Base-by-base conservation (phyloP, 2,888 invertebrate species). In the Xestoiulus laeticollis region DNA sequence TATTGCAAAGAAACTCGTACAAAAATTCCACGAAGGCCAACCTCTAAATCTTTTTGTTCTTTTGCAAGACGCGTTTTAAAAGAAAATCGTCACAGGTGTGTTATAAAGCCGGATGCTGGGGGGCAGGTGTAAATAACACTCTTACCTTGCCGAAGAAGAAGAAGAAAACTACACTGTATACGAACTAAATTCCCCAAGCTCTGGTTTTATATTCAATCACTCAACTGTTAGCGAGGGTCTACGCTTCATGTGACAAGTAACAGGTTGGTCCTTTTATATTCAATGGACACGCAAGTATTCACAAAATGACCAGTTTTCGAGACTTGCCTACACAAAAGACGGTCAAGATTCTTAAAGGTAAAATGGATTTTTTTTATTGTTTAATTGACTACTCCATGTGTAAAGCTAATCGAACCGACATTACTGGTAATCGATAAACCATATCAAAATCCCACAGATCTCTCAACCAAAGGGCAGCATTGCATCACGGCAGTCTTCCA, bases 141-240 rank as follows among this genome's bases (percentile, higher is more conserved):
- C 12, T 26, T 26, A 26, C 26, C 68, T 48, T 48, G 48, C 48
- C 48, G 1, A 48, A 48, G 48, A 48, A 48, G 48, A 48, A 38
- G 38, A 38, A 38, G 48, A 48, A 48, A 48, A 14, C n/a, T n/a
- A n/a, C n/a, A n/a, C n/a, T n/a, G n/a, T n/a, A n/a, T 19, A 48
- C 19, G 48, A 48, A 48, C 48, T n/a, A 38, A 38, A 38, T 38
- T 38, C 38, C n/a, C n/a, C 38, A 19, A 16, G 68, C 26, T 68
- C 26, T 68, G 68, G 12, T 68, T 68, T 68, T 68, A 68, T 68
- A 68, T 68, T 68, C 68, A 26, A 68, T 68, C 68, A 68, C 68
- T 68, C 68, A 68, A 26, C 26, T 68, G 68, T 68, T 26, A 5
- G 68, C 68, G 68, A 68, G 30, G 26, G 12, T 12, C 12, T 68